Evolutionary conservation across 2,888 invertebrate species (phyloP).

Genomic region (Drosophila birchii): DNA sequence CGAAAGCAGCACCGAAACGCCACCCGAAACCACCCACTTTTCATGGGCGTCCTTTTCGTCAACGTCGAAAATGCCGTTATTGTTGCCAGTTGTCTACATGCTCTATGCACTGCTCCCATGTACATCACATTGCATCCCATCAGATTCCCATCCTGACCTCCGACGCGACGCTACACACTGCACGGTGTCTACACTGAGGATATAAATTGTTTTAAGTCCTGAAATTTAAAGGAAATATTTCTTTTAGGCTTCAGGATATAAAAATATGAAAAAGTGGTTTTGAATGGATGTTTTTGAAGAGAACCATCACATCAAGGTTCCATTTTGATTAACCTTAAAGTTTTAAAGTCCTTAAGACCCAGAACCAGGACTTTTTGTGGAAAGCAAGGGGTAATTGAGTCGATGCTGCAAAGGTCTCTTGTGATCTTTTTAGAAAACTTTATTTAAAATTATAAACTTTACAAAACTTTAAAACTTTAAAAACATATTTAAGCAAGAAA

Average conservation of each 20-base stretch:
- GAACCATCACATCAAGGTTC: too few species aligned
- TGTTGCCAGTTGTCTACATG: constrained; percentile 77
- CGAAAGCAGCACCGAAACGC: constrained; percentile 11
- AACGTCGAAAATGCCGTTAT: constrained; percentile 80
- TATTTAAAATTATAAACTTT: too few species aligned
- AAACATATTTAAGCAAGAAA: too few species aligned
- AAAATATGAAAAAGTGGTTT: neutral
- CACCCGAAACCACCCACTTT: constrained; percentile 26
- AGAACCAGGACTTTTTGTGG: neutral
- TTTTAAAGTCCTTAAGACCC: neutral
- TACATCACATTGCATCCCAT: constrained; percentile 35
- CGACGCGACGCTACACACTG: constrained; percentile 7
- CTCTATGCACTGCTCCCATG: constrained; percentile 45
- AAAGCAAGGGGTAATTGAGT: too few species aligned
- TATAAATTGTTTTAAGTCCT: neutral
- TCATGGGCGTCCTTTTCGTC: constrained; percentile 70
- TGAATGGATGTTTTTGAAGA: neutral
- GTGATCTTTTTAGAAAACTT: neutral
- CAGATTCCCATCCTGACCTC: constrained; percentile 9
- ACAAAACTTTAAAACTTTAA: too few species aligned
- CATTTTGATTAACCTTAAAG: too few species aligned
- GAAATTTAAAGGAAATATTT: neutral
- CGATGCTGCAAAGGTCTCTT: neutral
- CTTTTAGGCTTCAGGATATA: too few species aligned
- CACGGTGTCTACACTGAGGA: constrained; percentile 1